Evolutionary conservation across 2,888 invertebrate genomes (phyloP).

Genomic region (Chymomyza procnemis): DNA sequence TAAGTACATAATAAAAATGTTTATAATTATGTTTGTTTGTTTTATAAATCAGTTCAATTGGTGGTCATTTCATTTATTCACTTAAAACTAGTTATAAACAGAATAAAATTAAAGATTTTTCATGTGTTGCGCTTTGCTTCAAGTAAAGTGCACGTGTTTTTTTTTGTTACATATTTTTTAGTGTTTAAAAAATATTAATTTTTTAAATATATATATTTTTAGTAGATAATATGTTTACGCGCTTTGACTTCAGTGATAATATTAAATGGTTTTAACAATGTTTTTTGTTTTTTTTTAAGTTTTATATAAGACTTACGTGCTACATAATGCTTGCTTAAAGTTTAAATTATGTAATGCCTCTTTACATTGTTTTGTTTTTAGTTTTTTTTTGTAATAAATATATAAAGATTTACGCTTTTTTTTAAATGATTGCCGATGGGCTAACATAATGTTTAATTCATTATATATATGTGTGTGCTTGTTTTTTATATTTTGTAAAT

Average conservation of each 20-base stretch:
- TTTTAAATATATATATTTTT: neutral
- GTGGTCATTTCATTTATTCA: neutral
- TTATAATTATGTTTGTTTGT: constrained; percentile 12
- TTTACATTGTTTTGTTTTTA: constrained; percentile 27
- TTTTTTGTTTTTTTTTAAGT: neutral
- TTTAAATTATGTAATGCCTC: constrained; percentile 33
- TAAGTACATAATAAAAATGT: constrained; percentile 20
- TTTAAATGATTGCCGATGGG: neutral
- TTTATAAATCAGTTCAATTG: constrained; percentile 8
- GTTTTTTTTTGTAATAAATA: neutral
- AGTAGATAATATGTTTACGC: neutral
- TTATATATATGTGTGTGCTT: constrained; percentile 5
- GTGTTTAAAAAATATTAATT: neutral
- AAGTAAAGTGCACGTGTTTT: neutral
- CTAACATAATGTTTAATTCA: neutral
- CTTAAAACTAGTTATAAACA: neutral
- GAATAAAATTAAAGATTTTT: neutral
- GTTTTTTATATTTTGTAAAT: constrained; percentile 37
- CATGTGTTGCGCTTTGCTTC: neutral
- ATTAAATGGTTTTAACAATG: neutral
- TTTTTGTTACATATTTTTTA: neutral
- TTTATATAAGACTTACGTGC: neutral
- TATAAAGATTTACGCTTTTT: too few species aligned
- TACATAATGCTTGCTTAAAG: neutral
- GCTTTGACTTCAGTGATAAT: constrained; percentile 40